Percentiles rank a stretch among this genome's conserved stretches.
phyloP scores from a whole-genome alignment of 1,140 invertebrate genomes.

The Drosophila sturtevanti region DNA sequence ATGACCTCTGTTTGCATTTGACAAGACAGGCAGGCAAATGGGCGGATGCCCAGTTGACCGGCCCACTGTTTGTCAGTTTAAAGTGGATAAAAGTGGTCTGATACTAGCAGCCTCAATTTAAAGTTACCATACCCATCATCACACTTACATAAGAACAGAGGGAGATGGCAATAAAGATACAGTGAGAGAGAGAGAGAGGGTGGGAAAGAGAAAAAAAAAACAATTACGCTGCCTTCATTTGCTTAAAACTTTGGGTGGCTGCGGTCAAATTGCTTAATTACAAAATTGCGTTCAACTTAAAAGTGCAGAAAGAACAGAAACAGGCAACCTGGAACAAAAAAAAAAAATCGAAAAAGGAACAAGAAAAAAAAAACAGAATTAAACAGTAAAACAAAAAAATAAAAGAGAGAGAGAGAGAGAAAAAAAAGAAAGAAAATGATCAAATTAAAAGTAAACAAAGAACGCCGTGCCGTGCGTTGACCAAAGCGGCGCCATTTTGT shows the following conservation, averaged over 20 bases:
- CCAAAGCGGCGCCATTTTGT: slow-evolving; percentile 73
- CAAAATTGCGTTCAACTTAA: slow-evolving; percentile 68
- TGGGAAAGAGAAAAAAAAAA: slow-evolving; percentile 44
- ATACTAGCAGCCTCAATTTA: slow-evolving; percentile 44
- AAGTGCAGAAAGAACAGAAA: slow-evolving; percentile 23
- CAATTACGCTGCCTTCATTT: slow-evolving; percentile 76
- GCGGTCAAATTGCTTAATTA: slow-evolving; percentile 80
- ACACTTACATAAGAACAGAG: background rate
- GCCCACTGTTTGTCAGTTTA: slow-evolving; percentile 44
- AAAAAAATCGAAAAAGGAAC: slow-evolving; percentile 24
- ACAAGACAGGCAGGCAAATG: slow-evolving; percentile 28
- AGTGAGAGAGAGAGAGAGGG: slow-evolving; percentile 2
- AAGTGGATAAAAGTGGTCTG: slow-evolving; percentile 44
- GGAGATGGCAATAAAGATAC: background rate
- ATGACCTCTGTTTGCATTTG: slow-evolving; percentile 45
- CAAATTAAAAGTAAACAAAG: slow-evolving; percentile 81
- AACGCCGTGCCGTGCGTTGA: slow-evolving; percentile 65
- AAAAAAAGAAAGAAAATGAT: slow-evolving; percentile 37
- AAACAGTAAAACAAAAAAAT: slow-evolving; percentile 23
- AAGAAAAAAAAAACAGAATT: slow-evolving; percentile 36
- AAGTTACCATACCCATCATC: background rate
- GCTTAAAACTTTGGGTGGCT: slow-evolving; percentile 67
- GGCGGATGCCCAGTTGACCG: slow-evolving; percentile 1
- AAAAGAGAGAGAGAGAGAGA: slow-evolving; percentile 1
- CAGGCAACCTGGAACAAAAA: background rate